These are phyloP conservation scores for Antheraea yamamai DNA, from an alignment of 2,888 invertebrate genomes.

Conservation along the genomic window DNA sequence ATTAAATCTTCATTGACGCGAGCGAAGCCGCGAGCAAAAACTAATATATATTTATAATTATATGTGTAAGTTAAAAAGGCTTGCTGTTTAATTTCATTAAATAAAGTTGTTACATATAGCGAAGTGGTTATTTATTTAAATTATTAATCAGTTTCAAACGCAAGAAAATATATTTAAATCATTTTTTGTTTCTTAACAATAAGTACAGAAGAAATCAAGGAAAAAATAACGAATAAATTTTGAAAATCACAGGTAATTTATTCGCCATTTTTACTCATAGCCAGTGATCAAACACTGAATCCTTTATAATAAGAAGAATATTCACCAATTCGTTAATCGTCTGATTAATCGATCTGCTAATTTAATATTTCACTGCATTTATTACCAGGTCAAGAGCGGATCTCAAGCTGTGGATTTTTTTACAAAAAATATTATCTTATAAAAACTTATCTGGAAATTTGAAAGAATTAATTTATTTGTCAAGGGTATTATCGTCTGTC, in stretches of 20 bases:
- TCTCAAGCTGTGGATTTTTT: background rate
- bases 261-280: background rate
- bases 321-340: background rate
- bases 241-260: background rate
- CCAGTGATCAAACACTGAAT: background rate
- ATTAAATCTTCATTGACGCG: too few relatives aligned
- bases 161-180: background rate
- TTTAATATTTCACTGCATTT: background rate
- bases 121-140: too few relatives aligned
- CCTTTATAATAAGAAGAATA: background rate
- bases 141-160: too few relatives aligned
- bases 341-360: background rate
- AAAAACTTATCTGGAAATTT: background rate
- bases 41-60: too few relatives aligned
- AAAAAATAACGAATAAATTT: background rate
- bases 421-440: slow-evolving; percentile 1
- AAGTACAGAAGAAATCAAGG: background rate
- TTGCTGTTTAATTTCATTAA: too few relatives aligned
- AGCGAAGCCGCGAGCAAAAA: too few relatives aligned
- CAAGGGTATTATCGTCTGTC: background rate
- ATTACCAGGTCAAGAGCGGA: background rate
- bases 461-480: background rate
- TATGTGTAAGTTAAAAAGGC: too few relatives aligned
- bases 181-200: background rate
- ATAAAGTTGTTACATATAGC: too few relatives aligned